Evolutionary conservation across 2,113 vertebrate species (phyloP), one percentile per base, ranked within the genome.

Genomic region (Salvelinus namaycush): DNA sequence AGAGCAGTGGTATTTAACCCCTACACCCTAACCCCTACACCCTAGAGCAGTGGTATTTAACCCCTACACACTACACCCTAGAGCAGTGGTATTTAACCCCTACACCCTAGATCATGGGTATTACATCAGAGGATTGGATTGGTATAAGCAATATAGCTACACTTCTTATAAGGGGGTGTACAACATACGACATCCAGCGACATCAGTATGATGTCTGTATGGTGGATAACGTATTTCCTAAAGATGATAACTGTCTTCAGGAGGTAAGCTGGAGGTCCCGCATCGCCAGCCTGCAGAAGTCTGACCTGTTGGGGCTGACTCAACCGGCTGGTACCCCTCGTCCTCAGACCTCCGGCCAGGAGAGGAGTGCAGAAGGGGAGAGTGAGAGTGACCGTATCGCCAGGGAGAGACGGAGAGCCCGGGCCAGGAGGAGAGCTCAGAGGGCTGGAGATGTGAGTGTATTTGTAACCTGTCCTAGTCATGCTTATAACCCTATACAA

Each of bases 201-300:
- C 20, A 34, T 31, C 31, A 34, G 67, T n/a, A 14, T 5, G 24
- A 68, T 18, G 67, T 6, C 20, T 62, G 14, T 14, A 14, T 5
- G 7, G 7, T 22, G 20, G 12, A 39, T 48, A 62, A 64, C 48
- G 0, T 26, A 75, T 80, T 26, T 67, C 13, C 12, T 59, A 14
- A 59, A 29, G 70, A 44, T 44, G 39, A 44, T 67, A 26, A 31
- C 48, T 90, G 64, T 76, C 24, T 80, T 83, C 72, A 94, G 93
- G 94, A 95, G 85, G 92, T 95, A 80, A 95, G 92, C 87, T 95
- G 94, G 94, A 91, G 94, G 79, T 94, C 94, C 84, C 93, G 94
- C 13, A 94, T 95, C 20, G 94, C 94, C 86, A 95, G 92, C 77
- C 87, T 95, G 85, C 94, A 95, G 89, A 95, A 95, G 90, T 95